A percentile compares a stretch with the other conserved stretches of the same genome.
These are phyloP conservation scores for Neostethus bicornis DNA, from an alignment of 2,797 vertebrate species.

Conservation along the genomic window DNA sequence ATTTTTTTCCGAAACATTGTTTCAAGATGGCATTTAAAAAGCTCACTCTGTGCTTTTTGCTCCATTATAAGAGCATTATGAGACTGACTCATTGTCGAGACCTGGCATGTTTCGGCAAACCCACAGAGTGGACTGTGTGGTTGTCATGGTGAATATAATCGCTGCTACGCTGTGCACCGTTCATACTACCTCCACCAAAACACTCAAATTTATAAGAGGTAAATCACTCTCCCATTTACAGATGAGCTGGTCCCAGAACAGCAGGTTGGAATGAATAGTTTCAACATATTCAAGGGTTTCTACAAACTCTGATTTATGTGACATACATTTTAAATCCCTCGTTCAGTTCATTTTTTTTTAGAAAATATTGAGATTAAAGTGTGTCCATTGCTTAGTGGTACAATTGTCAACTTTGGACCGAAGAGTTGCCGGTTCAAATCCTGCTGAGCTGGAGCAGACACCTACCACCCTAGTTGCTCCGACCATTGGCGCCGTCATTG, in stretches of 20 bases:
- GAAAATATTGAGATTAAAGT: neutral
- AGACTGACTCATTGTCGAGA: conserved; percentile 45
- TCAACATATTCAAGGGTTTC: neutral
- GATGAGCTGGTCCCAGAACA: conserved; percentile 12
- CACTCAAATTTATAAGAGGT: conserved; percentile 17
- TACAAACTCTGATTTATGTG: conserved; percentile 1
- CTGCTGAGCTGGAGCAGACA: no score
- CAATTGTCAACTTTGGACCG: no score
- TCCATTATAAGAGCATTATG: conserved; percentile 47
- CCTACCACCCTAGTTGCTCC: no score
- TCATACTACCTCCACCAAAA: conserved; percentile 25
- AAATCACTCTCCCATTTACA: conserved; percentile 18
- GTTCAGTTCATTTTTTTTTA: neutral
- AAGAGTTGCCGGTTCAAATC: no score
- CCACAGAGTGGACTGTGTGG: conserved; percentile 38
- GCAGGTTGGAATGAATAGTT: neutral
- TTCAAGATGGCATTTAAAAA: conserved; percentile 52
- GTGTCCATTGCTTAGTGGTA: no score
- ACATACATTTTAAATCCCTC: neutral
- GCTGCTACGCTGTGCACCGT: conserved; percentile 25
- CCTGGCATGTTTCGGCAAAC: conserved; percentile 53
- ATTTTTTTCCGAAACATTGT: conserved; percentile 31
- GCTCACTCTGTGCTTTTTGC: conserved; percentile 44
- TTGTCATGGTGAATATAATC: conserved; percentile 65
- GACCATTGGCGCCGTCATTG: neutral